Percentiles rank a stretch among this genome's conserved stretches.
These are phyloP conservation scores for Helobdella robusta DNA, from an alignment of 2,888 invertebrate genomes.

Conservation along the genomic window DNA sequence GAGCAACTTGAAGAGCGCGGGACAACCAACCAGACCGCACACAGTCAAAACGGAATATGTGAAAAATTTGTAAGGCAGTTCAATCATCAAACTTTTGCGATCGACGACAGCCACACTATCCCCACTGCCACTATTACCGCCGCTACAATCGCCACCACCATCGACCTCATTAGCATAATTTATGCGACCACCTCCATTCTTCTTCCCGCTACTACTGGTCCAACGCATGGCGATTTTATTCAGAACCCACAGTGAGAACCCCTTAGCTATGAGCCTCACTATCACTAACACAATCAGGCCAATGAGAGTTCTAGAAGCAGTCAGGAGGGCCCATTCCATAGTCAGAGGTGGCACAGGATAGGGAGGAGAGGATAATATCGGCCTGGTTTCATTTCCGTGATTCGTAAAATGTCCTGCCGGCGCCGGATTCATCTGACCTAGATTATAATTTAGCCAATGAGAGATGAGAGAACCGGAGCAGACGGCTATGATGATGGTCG, in stretches of 20 bases:
- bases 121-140: no score
- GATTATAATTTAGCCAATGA: constrained; percentile 72
- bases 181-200: no score
- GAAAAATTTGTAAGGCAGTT: constrained; percentile 72
- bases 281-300: constrained; percentile 4
- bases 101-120: background rate
- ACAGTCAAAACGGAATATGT: constrained; percentile 71
- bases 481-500: constrained; percentile 67
- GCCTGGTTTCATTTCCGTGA: background rate
- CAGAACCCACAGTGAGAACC: background rate
- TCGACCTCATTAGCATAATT: no score
- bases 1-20: constrained; percentile 66
- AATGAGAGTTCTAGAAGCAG: background rate
- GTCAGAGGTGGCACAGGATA: constrained; percentile 13
- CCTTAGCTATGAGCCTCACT: background rate
- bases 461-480: constrained; percentile 63
- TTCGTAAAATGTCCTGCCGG: background rate
- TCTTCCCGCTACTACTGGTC: no score
- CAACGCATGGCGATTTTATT: no score
- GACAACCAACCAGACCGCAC: constrained; percentile 66
- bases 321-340: background rate
- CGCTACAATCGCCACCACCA: no score
- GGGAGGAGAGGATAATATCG: constrained; percentile 8
- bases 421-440: constrained; percentile 35
- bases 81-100: constrained; percentile 52